Evolutionary conservation across 2,113 vertebrate species (phyloP).

Genomic region (Ictalurus furcatus): DNA sequence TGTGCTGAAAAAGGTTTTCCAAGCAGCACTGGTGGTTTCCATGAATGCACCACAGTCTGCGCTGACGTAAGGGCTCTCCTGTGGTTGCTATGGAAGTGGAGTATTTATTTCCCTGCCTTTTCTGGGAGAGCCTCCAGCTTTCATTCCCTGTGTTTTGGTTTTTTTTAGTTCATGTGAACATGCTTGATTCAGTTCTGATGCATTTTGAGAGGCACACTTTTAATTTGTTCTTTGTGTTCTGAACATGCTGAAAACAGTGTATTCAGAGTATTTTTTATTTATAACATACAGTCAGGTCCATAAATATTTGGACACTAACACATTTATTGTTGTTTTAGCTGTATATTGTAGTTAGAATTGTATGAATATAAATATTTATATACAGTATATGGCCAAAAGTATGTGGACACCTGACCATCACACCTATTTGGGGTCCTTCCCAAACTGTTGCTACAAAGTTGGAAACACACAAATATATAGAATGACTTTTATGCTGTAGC

Average conservation of each 20-base stretch:
- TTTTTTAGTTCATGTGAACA: neutral
- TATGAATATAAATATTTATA: too few relatives aligned
- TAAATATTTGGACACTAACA: neutral
- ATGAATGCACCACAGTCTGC: conserved; percentile 59
- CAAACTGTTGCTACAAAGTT: neutral
- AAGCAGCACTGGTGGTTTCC: conserved; percentile 52
- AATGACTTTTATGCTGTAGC: neutral
- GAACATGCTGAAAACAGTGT: neutral
- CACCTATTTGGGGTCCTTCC: neutral
- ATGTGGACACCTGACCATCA: neutral
- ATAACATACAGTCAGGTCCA: neutral
- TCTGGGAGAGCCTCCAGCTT: conserved; percentile 50
- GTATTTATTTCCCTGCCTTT: conserved; percentile 46
- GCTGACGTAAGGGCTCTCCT: conserved; percentile 50
- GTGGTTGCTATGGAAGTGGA: conserved; percentile 55
- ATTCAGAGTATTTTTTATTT: too few relatives aligned
- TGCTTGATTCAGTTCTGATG: neutral
- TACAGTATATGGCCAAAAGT: neutral
- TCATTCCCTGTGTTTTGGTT: neutral
- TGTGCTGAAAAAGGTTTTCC: conserved; percentile 12
- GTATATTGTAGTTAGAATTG: too few relatives aligned
- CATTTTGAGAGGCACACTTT: neutral
- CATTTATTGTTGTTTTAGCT: neutral
- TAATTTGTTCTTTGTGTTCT: neutral
- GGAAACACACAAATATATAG: neutral